Conservation (phyloP, 2,888 invertebrate species). For the Drosophila prostipennis region DNA sequence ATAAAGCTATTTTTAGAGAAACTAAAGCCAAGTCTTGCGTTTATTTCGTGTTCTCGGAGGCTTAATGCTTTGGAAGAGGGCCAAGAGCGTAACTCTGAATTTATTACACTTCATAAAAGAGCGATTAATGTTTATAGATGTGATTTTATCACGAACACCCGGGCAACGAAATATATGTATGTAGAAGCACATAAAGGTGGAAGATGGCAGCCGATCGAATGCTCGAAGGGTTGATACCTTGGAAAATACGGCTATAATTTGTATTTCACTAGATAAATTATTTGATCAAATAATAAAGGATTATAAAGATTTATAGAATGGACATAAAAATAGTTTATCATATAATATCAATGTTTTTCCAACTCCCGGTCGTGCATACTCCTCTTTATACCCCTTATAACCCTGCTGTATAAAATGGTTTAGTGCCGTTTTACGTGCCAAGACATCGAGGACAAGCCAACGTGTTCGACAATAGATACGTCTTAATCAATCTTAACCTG, state of each 20-base stretch:
- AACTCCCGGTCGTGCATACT: not conserved
- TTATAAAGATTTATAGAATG: not conserved
- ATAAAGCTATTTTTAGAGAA: constrained; percentile 79
- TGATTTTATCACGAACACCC: constrained; percentile 75
- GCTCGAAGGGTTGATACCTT: constrained; percentile 26
- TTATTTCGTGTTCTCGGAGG: constrained; percentile 16
- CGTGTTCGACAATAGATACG: constrained; percentile 74
- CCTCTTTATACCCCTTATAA: constrained; percentile 8
- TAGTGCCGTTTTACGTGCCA: constrained; percentile 56
- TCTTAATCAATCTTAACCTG: constrained; percentile 75
- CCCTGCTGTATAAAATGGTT: constrained; percentile 8
- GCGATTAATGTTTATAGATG: constrained; percentile 80
- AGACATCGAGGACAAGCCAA: constrained; percentile 46
- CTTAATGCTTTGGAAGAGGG: not conserved
- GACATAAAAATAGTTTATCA: too few relatives aligned
- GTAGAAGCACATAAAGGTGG: constrained; percentile 7
- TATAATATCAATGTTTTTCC: too few relatives aligned
- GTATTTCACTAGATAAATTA: too few relatives aligned
- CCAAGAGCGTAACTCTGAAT: constrained; percentile 53
- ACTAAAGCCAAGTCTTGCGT: constrained; percentile 46
- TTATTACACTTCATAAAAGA: constrained; percentile 80
- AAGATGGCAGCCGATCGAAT: not conserved
- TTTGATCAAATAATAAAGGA: too few relatives aligned
- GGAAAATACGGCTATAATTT: too few relatives aligned
- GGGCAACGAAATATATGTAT: constrained; percentile 24